phyloP scores from a whole-genome alignment of 2,888 invertebrate species.

The Dermolepida albohirtum region DNA sequence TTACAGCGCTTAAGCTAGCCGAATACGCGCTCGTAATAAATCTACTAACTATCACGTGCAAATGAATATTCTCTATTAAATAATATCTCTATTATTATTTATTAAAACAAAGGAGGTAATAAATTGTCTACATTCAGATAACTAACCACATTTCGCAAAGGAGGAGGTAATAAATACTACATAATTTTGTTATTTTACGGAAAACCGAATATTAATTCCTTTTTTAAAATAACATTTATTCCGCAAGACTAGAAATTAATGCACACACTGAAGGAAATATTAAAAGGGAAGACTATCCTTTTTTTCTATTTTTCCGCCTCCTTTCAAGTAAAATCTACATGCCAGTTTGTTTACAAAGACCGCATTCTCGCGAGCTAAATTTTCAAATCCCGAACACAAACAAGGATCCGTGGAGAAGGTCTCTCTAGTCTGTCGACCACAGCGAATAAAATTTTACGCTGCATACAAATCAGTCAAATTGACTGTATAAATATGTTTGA shows the following conservation, averaged over 20 bases:
- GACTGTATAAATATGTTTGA: conserved; percentile 56
- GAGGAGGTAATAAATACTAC: too few species aligned
- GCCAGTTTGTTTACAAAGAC: conserved; percentile 19
- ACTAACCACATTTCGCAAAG: too few species aligned
- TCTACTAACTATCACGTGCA: too few species aligned
- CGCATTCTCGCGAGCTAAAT: conserved; percentile 24
- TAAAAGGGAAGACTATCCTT: neutral
- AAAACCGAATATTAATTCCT: too few species aligned
- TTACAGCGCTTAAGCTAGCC: too few species aligned
- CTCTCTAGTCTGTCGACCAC: conserved; percentile 26
- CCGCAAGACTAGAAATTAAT: neutral
- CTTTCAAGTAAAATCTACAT: conserved; percentile 26
- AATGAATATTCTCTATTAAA: too few species aligned
- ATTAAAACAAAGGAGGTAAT: too few species aligned
- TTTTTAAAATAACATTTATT: neutral
- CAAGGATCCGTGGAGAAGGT: conserved; percentile 15
- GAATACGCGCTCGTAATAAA: too few species aligned
- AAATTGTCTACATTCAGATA: too few species aligned
- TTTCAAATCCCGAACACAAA: conserved; percentile 34
- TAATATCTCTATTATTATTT: too few species aligned
- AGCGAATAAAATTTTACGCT: conserved; percentile 50
- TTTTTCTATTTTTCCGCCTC: conserved; percentile 6
- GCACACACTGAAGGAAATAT: conserved; percentile 8
- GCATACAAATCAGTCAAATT: conserved; percentile 56
- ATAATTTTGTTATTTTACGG: too few species aligned